Conservation (phyloP, 2,797 vertebrate genomes). For the Urophycis tenuis region DNA sequence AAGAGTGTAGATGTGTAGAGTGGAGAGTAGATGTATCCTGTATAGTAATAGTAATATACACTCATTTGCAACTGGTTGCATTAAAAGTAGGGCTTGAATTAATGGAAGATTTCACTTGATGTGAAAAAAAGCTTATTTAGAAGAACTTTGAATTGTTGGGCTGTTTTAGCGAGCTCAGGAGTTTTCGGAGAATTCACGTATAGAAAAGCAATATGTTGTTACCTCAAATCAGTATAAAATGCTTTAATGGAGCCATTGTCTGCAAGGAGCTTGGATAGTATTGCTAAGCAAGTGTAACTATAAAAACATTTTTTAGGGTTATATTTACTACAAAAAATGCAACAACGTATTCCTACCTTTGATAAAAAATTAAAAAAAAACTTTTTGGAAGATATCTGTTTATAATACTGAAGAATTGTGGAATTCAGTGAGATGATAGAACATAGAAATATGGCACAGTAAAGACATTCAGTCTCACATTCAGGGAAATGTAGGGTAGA, state of each 20-base stretch:
- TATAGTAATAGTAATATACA: constrained; percentile 8
- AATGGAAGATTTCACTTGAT: constrained; percentile 40
- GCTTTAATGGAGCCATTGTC: constrained; percentile 84
- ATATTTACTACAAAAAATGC: not conserved
- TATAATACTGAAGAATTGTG: constrained; percentile 84
- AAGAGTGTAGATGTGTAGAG: not conserved
- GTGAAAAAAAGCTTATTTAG: constrained; percentile 64
- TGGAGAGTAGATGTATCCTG: not conserved
- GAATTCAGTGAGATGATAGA: constrained; percentile 56
- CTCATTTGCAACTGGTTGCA: constrained; percentile 45
- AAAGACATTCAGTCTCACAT: constrained; percentile 60
- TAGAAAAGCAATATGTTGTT: constrained; percentile 79
- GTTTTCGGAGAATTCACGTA: constrained; percentile 69
- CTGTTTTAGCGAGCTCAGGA: constrained; percentile 60
- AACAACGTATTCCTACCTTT: constrained; percentile 78
- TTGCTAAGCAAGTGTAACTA: constrained; percentile 73
- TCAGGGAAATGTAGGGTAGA: not conserved
- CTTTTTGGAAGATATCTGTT: constrained; percentile 68
- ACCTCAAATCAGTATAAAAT: constrained; percentile 84
- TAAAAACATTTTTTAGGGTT: constrained; percentile 38
- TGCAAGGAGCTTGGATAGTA: constrained; percentile 72
- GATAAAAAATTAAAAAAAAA: constrained; percentile 46
- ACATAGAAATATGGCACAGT: constrained; percentile 47
- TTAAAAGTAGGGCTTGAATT: constrained; percentile 19
- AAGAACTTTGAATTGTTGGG: constrained; percentile 64